phyloP scores from a whole-genome alignment of 2,888 invertebrate species.

The Sminthurides aquaticus region DNA sequence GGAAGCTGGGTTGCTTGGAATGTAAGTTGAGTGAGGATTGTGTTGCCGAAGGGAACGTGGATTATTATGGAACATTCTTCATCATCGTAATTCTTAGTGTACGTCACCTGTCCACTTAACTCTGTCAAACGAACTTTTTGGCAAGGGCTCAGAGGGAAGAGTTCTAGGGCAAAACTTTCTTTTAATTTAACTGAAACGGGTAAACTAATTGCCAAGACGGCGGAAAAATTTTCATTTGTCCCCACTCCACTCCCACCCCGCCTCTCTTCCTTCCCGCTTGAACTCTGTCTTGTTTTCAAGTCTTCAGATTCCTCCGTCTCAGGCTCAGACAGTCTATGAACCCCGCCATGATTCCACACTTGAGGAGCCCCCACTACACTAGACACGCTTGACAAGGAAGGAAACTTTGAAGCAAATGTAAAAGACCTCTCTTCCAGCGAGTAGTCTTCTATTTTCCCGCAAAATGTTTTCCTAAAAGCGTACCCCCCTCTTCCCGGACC shows the following conservation, averaged over 20 bases:
- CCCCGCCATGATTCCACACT: background rate
- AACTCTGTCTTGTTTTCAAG: background rate
- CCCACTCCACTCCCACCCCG: background rate
- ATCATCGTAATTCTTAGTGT: slow-evolving; percentile 26
- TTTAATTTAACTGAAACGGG: slow-evolving; percentile 33
- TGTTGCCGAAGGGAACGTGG: slow-evolving; percentile 42
- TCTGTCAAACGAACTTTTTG: slow-evolving; percentile 36
- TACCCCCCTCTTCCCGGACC: too few species aligned
- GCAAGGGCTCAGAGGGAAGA: slow-evolving; percentile 38
- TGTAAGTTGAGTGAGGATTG: slow-evolving; percentile 35
- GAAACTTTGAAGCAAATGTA: slow-evolving; percentile 29
- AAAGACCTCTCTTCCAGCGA: slow-evolving; percentile 33
- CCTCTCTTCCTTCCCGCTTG: background rate
- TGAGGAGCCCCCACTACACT: background rate
- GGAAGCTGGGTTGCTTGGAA: slow-evolving; percentile 9
- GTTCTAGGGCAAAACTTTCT: slow-evolving; percentile 36
- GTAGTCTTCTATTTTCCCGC: slow-evolving; percentile 43
- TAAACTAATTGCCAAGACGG: slow-evolving; percentile 22
- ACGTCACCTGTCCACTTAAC: slow-evolving; percentile 35
- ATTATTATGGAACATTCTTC: slow-evolving; percentile 41
- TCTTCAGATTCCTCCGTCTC: background rate
- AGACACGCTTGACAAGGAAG: background rate
- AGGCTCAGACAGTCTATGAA: background rate
- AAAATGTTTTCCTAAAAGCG: slow-evolving; percentile 30
- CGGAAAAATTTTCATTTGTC: background rate